phyloP scores from a whole-genome alignment of 2,113 vertebrate species.

The Daphoenositta chrysoptera region DNA sequence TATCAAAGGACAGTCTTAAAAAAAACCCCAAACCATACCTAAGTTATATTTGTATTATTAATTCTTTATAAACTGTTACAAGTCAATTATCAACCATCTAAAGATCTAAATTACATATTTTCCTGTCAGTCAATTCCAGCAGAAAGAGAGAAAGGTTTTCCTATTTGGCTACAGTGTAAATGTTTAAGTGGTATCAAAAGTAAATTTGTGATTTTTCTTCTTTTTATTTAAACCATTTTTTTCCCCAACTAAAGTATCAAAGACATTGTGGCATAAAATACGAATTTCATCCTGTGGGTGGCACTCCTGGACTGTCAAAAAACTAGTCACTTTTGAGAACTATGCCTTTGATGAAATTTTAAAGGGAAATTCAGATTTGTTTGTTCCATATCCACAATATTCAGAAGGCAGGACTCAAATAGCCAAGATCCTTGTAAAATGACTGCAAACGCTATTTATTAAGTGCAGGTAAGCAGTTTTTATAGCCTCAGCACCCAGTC shows the following conservation, averaged over 20 bases:
- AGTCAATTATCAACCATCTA: background rate
- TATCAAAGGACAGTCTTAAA: background rate
- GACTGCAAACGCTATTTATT: background rate
- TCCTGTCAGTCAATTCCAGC: background rate
- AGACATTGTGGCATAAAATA: constrained; percentile 3
- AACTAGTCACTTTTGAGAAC: background rate
- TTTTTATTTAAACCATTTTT: background rate
- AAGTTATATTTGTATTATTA: background rate
- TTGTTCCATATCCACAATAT: background rate
- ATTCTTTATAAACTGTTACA: constrained; percentile 4
- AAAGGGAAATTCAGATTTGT: constrained; percentile 33
- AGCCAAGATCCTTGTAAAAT: background rate
- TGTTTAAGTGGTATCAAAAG: constrained; percentile 1
- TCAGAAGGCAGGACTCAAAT: background rate
- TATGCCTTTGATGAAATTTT: background rate
- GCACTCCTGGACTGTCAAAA: constrained; percentile 34
- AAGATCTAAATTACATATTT: constrained; percentile 15
- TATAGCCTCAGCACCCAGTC: background rate
- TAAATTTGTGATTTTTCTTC: background rate
- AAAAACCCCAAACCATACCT: background rate
- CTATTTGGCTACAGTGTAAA: background rate
- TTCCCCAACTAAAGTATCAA: background rate
- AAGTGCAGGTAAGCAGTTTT: background rate
- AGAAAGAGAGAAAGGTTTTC: background rate
- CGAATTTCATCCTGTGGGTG: constrained; percentile 58